Evolutionary conservation across 2,113 vertebrate genomes (phyloP), one percentile per base, ranked within the genome.

Genomic region (Psittacara wagleri): DNA sequence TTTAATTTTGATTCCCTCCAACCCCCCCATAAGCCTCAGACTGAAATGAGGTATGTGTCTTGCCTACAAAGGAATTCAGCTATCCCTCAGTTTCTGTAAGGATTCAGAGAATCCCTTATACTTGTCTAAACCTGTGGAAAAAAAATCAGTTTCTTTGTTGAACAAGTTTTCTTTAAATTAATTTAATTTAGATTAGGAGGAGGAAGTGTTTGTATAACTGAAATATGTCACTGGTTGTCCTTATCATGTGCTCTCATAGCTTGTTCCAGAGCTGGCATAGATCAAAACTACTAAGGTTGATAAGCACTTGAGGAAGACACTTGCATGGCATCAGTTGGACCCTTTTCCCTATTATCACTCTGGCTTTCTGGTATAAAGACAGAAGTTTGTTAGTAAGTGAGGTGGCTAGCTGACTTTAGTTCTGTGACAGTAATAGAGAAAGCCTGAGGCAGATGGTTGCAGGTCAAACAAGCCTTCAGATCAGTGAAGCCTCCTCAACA

Each of bases 11-110:
- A 51, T 59, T n/a, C 57, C 33, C 19, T 59, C 57, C 12, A 8
- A n/a, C 33, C 55, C 2, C 3, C 7, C 31, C 4, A 0, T 8
- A 51, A 33, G 25, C 8, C 8, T 11, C 14, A 61, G 17, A 28
- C 17, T 44, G 7, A 64, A 28, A 63, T 12, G 33, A 44, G 15
- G 0, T 46, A 6, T 18, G 6, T 62, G 24, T 27, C 44, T 77
- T 61, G 6, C 37, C 31, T 73, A 46, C 10, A 75, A 44, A 67
- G 5, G 19, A 80, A 22, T 57, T 55, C 37, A 69, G 20, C 20
- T 54, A 77, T 17, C 9, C 17, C 41, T 41, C 17, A 28, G 10
- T 37, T 94, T 62, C 41, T 2, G 5, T 57, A 55, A 85, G 23
- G 29, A 73, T 72, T 83, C 46, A 84, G 27, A 52, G 9, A 81